Conservation (phyloP, 2,797 vertebrate species). For the Bothrops alternatus region DNA sequence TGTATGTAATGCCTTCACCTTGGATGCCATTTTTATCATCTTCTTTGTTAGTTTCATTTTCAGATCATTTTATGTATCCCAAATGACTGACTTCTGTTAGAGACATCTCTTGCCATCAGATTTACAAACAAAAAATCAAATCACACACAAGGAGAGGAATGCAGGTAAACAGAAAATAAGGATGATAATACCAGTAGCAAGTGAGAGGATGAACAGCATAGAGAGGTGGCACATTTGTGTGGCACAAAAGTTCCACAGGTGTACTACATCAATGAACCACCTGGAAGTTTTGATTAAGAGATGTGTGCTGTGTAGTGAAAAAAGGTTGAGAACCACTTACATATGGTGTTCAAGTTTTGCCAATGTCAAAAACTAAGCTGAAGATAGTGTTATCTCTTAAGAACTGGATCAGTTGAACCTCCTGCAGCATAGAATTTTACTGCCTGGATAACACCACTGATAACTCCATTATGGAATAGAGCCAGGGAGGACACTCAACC, state of each 20-base stretch:
- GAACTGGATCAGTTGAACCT: neutral
- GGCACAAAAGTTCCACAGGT: neutral
- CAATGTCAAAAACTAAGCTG: neutral
- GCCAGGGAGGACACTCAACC: neutral
- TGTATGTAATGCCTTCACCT: neutral
- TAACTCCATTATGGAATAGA: neutral
- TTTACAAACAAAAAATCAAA: neutral
- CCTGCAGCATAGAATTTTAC: no score
- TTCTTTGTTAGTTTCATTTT: neutral
- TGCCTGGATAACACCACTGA: neutral
- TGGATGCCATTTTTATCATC: neutral
- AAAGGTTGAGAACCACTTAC: neutral
- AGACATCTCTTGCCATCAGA: neutral
- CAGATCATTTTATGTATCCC: neutral
- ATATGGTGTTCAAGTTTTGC: neutral
- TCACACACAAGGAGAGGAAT: neutral
- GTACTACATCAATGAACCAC: neutral
- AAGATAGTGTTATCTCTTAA: neutral
- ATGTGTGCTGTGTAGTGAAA: neutral
- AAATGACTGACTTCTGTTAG: neutral
- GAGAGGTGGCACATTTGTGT: neutral
- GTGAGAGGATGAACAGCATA: neutral
- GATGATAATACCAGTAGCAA: neutral
- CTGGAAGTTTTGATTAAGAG: neutral
- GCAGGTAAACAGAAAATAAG: neutral